phyloP scores from a whole-genome alignment of 1,140 invertebrate species.

The Oncopodura yosiiana region DNA sequence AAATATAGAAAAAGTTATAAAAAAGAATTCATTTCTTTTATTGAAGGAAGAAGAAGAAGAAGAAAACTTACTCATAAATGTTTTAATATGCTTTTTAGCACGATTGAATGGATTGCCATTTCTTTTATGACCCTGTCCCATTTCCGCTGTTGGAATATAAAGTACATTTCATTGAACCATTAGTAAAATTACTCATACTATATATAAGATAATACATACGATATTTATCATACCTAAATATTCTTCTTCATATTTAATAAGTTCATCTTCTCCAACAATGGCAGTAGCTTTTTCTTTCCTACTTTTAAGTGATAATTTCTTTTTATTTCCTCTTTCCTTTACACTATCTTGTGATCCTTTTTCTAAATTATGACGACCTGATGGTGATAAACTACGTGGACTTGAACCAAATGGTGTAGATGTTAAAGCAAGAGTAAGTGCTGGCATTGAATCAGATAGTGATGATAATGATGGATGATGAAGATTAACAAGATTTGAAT shows the following conservation, averaged over 20 bases:
- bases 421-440: constrained; percentile 24
- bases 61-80: constrained; percentile 38
- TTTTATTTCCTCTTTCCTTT: constrained; percentile 23
- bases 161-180: background rate
- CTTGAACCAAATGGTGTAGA: constrained; percentile 18
- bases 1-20: constrained; percentile 5
- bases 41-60: background rate
- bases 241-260: constrained; percentile 12
- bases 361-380: background rate
- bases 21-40: background rate
- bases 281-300: constrained; percentile 25
- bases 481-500: background rate
- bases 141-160: background rate
- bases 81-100: constrained; percentile 41
- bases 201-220: too few species aligned
- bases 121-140: background rate
- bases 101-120: constrained; percentile 38
- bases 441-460: constrained; percentile 26
- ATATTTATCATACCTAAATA: too few species aligned
- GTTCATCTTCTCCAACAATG: constrained; percentile 18
- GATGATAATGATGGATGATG: constrained; percentile 4
- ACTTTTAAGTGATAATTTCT: constrained; percentile 33
- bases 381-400: constrained; percentile 1
- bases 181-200: too few species aligned
- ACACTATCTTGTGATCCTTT: background rate